phyloP scores from a whole-genome alignment of 2,113 vertebrate species.

The Phaethon lepturus region DNA sequence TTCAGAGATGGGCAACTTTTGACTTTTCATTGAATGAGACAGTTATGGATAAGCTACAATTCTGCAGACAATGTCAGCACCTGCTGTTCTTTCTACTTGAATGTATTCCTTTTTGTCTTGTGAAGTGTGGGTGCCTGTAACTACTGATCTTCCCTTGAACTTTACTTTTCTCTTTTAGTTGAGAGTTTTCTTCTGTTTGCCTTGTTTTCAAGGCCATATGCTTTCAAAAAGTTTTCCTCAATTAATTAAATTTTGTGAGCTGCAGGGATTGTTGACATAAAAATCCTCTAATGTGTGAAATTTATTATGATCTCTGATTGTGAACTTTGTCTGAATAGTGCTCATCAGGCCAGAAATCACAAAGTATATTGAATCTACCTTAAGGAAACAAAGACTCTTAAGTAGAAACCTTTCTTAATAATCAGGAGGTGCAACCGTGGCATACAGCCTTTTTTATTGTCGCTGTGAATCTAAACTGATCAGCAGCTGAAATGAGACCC shows the following conservation, averaged over 20 bases:
- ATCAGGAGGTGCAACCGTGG: not conserved
- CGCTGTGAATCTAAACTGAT: not conserved
- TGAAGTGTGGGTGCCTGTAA: not conserved
- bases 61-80: not conserved
- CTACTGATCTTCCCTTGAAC: not conserved
- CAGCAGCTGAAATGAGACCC: not conserved
- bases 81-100: not conserved
- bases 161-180: not conserved
- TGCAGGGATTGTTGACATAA: not conserved
- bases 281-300: not conserved
- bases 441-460: not conserved
- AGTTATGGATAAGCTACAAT: not conserved
- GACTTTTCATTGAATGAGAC: not conserved
- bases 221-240: not conserved
- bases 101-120: not conserved
- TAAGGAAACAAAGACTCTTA: not conserved
- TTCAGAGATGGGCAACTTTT: not conserved
- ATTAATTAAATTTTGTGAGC: not conserved
- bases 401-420: not conserved
- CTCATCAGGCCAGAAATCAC: conserved; percentile 2
- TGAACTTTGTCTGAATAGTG: not conserved
- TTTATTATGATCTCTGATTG: not conserved
- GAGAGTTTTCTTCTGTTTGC: not conserved
- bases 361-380: not conserved
- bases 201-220: not conserved